phyloP scores from a whole-genome alignment of 1,140 invertebrate species.

The Bradysia coprophila region DNA sequence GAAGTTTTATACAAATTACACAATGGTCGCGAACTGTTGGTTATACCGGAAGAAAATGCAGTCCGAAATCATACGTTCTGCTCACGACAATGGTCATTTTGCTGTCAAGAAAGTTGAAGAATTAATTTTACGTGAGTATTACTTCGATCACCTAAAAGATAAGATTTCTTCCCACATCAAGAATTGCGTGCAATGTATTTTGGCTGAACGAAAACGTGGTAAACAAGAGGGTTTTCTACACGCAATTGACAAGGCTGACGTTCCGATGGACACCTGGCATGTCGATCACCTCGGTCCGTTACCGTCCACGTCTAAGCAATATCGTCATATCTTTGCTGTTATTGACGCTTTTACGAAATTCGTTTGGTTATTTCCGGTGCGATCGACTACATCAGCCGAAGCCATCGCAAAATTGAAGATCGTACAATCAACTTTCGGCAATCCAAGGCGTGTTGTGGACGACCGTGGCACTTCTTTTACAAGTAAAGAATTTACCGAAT shows the following conservation, averaged over 20 bases:
- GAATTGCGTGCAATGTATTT: slow-evolving; percentile 4
- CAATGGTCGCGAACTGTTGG: slow-evolving; percentile 5
- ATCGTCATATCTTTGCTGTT: neutral
- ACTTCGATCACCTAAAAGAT: slow-evolving; percentile 6
- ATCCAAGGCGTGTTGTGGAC: slow-evolving; percentile 5
- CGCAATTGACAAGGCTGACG: slow-evolving; percentile 10
- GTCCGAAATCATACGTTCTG: slow-evolving; percentile 6
- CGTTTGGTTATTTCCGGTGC: slow-evolving; percentile 8
- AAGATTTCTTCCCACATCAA: neutral
- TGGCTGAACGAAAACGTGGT: slow-evolving; percentile 1
- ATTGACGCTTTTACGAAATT: slow-evolving; percentile 6
- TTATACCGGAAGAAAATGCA: slow-evolving; percentile 10
- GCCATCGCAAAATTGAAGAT: slow-evolving; percentile 7
- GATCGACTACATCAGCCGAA: slow-evolving; percentile 7
- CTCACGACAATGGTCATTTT: slow-evolving; percentile 8
- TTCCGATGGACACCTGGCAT: slow-evolving; percentile 9
- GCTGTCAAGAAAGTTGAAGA: neutral
- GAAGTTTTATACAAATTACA: slow-evolving; percentile 5
- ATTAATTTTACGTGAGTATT: slow-evolving; percentile 6
- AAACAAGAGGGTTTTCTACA: slow-evolving; percentile 11
- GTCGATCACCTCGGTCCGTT: slow-evolving; percentile 13
- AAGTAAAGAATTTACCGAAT: slow-evolving; percentile 5
- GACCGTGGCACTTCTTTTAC: slow-evolving; percentile 7
- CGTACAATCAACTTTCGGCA: slow-evolving; percentile 7
- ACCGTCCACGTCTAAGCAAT: slow-evolving; percentile 2